Percentiles rank a stretch among this genome's conserved stretches.
phyloP scores from a whole-genome alignment of 2,888 invertebrate genomes.

The Sinelater perroti region DNA sequence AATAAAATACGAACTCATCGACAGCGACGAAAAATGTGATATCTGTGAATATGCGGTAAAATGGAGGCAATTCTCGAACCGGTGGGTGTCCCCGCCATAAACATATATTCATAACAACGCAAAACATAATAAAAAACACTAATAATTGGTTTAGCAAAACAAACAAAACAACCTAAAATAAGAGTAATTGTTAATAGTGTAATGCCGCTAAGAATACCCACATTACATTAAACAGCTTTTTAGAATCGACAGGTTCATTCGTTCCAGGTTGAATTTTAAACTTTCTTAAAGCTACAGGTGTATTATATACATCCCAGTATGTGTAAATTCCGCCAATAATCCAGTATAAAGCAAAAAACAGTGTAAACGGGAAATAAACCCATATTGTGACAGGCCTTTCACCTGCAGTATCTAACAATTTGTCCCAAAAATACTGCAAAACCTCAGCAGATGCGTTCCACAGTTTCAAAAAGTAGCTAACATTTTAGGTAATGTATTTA shows the following conservation, averaged over 20 bases:
- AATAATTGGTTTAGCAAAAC: slow-evolving; percentile 79
- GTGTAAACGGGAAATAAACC: slow-evolving; percentile 69
- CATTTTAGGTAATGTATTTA: too few species aligned
- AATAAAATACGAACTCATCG: slow-evolving; percentile 86
- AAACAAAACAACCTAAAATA: slow-evolving; percentile 72
- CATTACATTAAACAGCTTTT: slow-evolving; percentile 66
- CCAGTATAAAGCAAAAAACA: slow-evolving; percentile 79
- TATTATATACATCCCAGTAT: slow-evolving; percentile 76
- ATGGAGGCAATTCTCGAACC: slow-evolving; percentile 76
- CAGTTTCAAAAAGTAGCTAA: slow-evolving; percentile 80
- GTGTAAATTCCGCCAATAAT: slow-evolving; percentile 77
- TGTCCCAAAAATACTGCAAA: slow-evolving; percentile 85
- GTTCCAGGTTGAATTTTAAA: slow-evolving; percentile 87
- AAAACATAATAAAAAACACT: slow-evolving; percentile 74
- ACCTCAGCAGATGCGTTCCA: slow-evolving; percentile 89
- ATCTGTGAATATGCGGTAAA: slow-evolving; percentile 80
- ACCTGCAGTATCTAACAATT: slow-evolving; percentile 71
- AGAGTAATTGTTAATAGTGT: too few species aligned
- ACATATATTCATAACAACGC: too few species aligned
- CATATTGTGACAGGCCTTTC: slow-evolving; percentile 73
- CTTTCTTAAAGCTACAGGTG: slow-evolving; percentile 74
- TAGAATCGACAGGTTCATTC: slow-evolving; percentile 76
- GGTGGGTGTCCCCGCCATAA: slow-evolving; percentile 74
- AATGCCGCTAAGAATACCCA: too few species aligned
- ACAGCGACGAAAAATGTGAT: slow-evolving; percentile 76